Evolutionary conservation across 2,888 invertebrate genomes (phyloP), one percentile per base, ranked within the genome.

Genomic region (Listrodromus nycthemerus): DNA sequence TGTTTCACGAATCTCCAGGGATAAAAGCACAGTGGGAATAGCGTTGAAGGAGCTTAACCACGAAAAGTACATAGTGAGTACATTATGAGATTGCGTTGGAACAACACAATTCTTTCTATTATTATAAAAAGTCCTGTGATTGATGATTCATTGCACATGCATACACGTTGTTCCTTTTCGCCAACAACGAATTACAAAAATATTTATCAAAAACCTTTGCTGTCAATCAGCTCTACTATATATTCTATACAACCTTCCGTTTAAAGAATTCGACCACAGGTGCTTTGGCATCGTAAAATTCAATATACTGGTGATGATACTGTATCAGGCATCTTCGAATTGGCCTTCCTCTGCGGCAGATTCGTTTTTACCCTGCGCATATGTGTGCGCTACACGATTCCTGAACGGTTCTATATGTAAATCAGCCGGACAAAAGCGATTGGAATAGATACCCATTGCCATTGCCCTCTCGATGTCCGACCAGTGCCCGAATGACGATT

Each of bases 291-390:
- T 52, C 61, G 45, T 41, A n/a, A 6, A 33, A 55, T 45, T 61
- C 27, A 21, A 21, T 52, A 33, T 24, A 52, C 24, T 5, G 21
- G 24, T 41, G 8, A 37, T 52, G n/a, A 27, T 67, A 8, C 6
- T 7, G n/a, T 81, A 48, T 86, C 75, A 82, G 19, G 85, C 86
- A 78, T 91, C 90, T 16, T 90, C 90, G 30, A 91, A 91, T 50
- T 91, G 91, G 0, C 90, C 91, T 65, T 89, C 88, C 30, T 82
- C 87, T 7, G 65, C 52, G 3, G 50, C n/a, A 10, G 37, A 55
- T 27, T 41, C 10, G 5, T 52, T 41, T 21, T 61, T 33, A 10
- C 86, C 80, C 5, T 84, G 58, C 52, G 55, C 37, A 41, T 75
- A 55, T 85, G 87, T 86, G 24, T 73, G 16, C 7, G 0, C 27